Evolutionary conservation across 1,140 invertebrate species (phyloP), one percentile per base, ranked within the genome.

Genomic region (Homarus americanus): DNA sequence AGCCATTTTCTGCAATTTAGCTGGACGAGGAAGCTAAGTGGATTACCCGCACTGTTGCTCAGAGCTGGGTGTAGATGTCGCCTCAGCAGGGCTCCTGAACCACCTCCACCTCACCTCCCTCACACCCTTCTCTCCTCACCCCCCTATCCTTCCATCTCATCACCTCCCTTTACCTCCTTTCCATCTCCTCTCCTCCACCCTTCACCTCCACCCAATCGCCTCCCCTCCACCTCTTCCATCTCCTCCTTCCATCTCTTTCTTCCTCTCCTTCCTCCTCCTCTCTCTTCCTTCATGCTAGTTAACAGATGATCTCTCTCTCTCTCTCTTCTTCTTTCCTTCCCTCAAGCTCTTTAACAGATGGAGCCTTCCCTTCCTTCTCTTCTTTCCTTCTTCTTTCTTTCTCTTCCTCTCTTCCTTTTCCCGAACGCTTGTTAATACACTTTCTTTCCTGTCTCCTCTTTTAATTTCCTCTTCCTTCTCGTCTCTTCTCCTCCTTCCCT

Each of bases 1-100:
- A 84, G 82, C 82, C 82, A 84, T 84, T 84, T 84, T 84, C 82
- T 84, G 82, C 82, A 84, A 84, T 84, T 84, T 66, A 73, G 82
- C 82, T 44, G 72, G 63, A 84, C 41, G 82, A 63, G 63, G 32
- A n/a, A 49, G 82, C 63, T 84, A 84, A 84, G 63, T 84, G 82
- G 82, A 84, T 84, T 84, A 72, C 63, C 63, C 41, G 63, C 36
- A n/a, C 82, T 40, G 82, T 9, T 72, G 82, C 36, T 41, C 34
- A 41, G 40, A 72, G 40, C 82, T 84, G 38, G n/a, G n/a, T 84
- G 38, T 84, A 41, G 63, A 41, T 84, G 82, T 72, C 63, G 63
- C 82, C 82, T 41, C 36, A 38, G 63, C 63, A 41, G 20, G 53
- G 38, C 17, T 49, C 28, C n/a, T 49, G 10, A 34, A 82, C 79